Percentiles rank a stretch among this genome's conserved stretches.
Conservation (phyloP, 1,140 invertebrate species). For the Planococcus citri region DNA sequence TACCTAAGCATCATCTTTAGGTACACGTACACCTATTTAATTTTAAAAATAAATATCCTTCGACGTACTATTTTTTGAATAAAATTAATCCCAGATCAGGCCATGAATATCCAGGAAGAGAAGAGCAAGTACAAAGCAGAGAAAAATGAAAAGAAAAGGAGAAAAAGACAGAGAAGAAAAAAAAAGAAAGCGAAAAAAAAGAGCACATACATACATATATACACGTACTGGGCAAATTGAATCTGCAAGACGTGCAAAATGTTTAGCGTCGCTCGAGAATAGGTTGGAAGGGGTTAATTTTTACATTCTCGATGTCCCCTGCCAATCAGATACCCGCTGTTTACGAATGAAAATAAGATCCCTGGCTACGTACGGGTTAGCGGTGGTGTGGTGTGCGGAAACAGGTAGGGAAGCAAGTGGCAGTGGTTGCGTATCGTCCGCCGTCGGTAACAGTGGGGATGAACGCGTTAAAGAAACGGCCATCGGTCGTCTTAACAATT, state of each 20-base stretch:
- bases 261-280: slow-evolving; percentile 5
- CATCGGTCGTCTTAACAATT: slow-evolving; percentile 12
- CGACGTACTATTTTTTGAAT: no score
- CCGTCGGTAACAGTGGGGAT: not conserved
- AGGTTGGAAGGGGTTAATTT: slow-evolving; percentile 18
- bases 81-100: no score
- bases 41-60: no score
- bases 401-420: not conserved
- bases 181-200: not conserved
- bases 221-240: not conserved
- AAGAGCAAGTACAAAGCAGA: no score
- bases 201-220: not conserved
- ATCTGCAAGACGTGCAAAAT: slow-evolving; percentile 2
- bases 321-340: slow-evolving; percentile 17
- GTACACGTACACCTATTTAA: no score
- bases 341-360: slow-evolving; percentile 19
- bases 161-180: not conserved
- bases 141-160: no score
- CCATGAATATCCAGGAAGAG: no score
- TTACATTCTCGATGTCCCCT: slow-evolving; percentile 17
- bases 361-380: not conserved
- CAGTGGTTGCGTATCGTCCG: slow-evolving; percentile 21
- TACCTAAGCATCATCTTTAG: no score
- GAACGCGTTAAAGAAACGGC: not conserved
- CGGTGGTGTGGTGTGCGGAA: slow-evolving; percentile 10